Base-by-base conservation (phyloP, 2,797 vertebrate species). In the Fringilla coelebs region DNA sequence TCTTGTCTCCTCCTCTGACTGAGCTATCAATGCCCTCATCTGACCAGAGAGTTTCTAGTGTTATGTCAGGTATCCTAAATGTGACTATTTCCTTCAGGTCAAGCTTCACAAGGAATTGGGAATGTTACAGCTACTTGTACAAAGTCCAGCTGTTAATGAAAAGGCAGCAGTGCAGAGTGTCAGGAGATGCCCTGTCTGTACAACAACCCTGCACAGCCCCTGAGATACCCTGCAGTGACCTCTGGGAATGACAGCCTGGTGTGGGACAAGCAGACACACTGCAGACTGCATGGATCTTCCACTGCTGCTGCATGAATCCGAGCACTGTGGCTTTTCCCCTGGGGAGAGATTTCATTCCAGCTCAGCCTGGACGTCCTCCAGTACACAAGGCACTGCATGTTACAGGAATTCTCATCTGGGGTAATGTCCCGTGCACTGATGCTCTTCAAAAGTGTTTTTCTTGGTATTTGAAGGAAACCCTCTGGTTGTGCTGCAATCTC, bases 361-460 rank as follows among this genome's bases (percentile, higher is more conserved):
- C 55, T 77, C 51, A 71, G 0, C 66, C 66, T 80, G 78, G 60
- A 81, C 52, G 40, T 60, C 60, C 28, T 77, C 38, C 77, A 93
- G 48, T 18, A 14, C 25, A 10, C 38, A 28, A 40, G 49, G 88
- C 90, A 68, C 51, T 65, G 74, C 75, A 58, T 34, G 71, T 86
- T 76, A 62, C 40, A 78, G 77, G 72, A 84, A 75, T 77, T 71
- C 67, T 74, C 62, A 49, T 89, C 17, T 88, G 58, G 40, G 48
- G 17, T 79, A 52, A 88, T 74, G 83, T 90, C 79, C 58, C 46
- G 29, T 43, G 71, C 29, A 36, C 32, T 2, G 4, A 36, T 63
- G 48, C 28, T 40, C 55, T 85, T 94, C 70, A 77, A 58, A 95
- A 96, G 90, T 58, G 52, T 21, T 28, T 80, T 85, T 82, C 76